Conservation (phyloP, 2,113 vertebrate genomes). For the mouse (Mus musculus) region GRCm39 chr5:27571001-27571500, state of each 20-base stretch:
- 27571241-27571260: neutral
- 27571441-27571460: neutral
- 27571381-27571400: neutral
- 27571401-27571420: neutral
- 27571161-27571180: neutral
- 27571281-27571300: neutral
- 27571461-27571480: neutral
- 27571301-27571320: constrained; percentile 16
- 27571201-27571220: neutral
- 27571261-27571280: neutral
- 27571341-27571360: neutral
- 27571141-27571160: neutral
- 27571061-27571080: neutral
- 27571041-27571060: neutral
- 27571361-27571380: neutral
- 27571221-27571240: neutral
- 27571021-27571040: neutral
- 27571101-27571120: accelerated
- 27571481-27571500: neutral
- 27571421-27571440: neutral
- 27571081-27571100: neutral
- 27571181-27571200: accelerated
- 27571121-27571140: accelerated
- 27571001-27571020: no score
- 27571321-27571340: neutral